phyloP scores from a whole-genome alignment of 1,140 invertebrate genomes.

The Idris sp. region DNA sequence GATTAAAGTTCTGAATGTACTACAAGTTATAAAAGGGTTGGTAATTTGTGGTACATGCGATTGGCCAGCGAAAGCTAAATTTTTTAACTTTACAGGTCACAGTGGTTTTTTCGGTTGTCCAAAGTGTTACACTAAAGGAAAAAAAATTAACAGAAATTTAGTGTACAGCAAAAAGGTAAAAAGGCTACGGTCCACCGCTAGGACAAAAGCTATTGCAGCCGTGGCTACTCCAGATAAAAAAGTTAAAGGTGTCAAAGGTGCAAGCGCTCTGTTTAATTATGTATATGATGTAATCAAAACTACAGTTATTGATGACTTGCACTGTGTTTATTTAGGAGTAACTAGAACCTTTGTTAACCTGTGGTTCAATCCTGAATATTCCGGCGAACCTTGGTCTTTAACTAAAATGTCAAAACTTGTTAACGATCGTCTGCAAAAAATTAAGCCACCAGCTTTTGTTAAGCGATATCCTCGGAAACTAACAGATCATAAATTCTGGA shows the following conservation, averaged over 20 bases:
- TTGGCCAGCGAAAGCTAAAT: no score
- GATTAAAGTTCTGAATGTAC: no score
- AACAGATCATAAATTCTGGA: not conserved
- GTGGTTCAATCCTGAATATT: not conserved
- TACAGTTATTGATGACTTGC: constrained; percentile 2
- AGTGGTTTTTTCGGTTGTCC: no score
- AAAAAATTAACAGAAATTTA: no score
- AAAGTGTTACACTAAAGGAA: no score
- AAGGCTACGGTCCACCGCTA: no score
- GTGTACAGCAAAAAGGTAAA: no score
- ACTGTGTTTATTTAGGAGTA: not conserved
- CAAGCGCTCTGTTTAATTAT: not conserved
- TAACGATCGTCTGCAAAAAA: not conserved
- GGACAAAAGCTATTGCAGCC: no score
- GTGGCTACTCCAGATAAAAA: no score
- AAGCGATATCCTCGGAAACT: not conserved
- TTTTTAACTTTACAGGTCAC: no score
- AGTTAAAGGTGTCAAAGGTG: not conserved
- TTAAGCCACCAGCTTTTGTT: not conserved
- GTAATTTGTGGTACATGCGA: no score
- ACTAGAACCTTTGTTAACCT: not conserved
- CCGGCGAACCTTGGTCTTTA: not conserved
- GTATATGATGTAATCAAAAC: not conserved
- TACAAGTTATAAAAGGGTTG: no score
- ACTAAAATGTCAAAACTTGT: not conserved